These are phyloP conservation scores for Calliopum simillimum DNA, from an alignment of 2,888 invertebrate species.

Conservation along the genomic window DNA sequence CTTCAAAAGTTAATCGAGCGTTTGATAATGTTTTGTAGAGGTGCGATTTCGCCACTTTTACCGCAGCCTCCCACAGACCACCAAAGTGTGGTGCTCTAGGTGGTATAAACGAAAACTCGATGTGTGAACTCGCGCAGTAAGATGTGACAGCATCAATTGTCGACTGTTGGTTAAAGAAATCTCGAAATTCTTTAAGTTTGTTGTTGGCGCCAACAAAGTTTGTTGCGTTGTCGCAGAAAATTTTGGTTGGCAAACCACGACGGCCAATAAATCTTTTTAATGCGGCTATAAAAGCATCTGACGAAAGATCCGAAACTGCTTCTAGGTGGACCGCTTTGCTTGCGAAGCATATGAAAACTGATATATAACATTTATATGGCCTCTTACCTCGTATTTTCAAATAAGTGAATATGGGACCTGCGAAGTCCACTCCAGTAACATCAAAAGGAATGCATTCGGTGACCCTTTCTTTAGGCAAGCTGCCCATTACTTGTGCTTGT, in stretches of 20 bases:
- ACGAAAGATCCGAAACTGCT: constrained; percentile 30
- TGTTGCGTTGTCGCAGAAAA: constrained; percentile 5
- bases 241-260: constrained; percentile 6
- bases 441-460: background rate
- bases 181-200: constrained; percentile 16
- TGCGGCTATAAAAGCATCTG: constrained; percentile 26
- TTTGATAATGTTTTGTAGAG: no score
- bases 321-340: constrained; percentile 39
- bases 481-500: no score
- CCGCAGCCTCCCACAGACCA: background rate
- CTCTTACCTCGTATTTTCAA: constrained; percentile 6
- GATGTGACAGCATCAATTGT: background rate
- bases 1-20: constrained; percentile 11
- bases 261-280: background rate
- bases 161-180: background rate
- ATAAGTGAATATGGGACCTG: constrained; percentile 1
- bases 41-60: constrained; percentile 18
- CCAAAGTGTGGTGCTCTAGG: constrained; percentile 26
- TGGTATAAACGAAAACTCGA: constrained; percentile 30
- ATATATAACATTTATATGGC: constrained; percentile 36
- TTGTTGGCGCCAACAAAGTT: constrained; percentile 18
- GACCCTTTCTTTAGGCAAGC: background rate
- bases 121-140: background rate
- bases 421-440: background rate
- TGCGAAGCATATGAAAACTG: constrained; percentile 29